Base-by-base conservation (phyloP, 1,140 invertebrate species). In the Drosophila persimilis region DNA sequence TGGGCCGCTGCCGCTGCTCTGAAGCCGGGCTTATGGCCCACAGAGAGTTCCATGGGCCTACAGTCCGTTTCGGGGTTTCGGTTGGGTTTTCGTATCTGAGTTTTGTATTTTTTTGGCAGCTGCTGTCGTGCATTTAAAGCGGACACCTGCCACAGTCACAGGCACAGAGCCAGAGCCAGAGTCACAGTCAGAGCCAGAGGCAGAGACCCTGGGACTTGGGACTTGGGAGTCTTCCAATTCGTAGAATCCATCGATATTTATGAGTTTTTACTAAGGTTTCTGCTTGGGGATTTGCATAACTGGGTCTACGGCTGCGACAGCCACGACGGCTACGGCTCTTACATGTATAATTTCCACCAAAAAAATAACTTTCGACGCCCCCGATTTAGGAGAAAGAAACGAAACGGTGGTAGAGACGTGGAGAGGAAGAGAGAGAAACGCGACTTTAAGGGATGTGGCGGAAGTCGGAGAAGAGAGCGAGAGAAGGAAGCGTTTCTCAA, bases 231-330 rank as follows among this genome's bases (percentile, higher is more conserved):
- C 46, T 59, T 53, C 58, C 66, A 70, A 72, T 79, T 78, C 83
- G 74, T 88, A 86, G 83, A 86, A 86, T 85, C 75, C 59, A 65
- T 86, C 90, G 83, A 89, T 91, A 91, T 76, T 91, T 85, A 88
- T 85, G 81, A 85, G 63, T 73, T 51, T 81, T 50, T 26, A 26
- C 48, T 57, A 63, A 61, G 73, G 70, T 76, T 77, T 76, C 73
- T 67, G 35, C 8, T 39, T 39, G 35, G 52, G 67, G 54, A 83
- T 86, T 86, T 86, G 83, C 83, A 86, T 86, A 88, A 83, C 83
- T 86, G 84, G 83, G 83, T 89, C 78, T 79, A 44, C 35, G 35
- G 35, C 35, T 26, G 5, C 35, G 3, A 31, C 29, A 31, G 29
- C 29, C 24, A 48, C 43, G 22, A 53, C 43, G 15, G 44, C 47